Evolutionary conservation across 1,140 invertebrate species (phyloP).

Genomic region (Triops cancriformis): DNA sequence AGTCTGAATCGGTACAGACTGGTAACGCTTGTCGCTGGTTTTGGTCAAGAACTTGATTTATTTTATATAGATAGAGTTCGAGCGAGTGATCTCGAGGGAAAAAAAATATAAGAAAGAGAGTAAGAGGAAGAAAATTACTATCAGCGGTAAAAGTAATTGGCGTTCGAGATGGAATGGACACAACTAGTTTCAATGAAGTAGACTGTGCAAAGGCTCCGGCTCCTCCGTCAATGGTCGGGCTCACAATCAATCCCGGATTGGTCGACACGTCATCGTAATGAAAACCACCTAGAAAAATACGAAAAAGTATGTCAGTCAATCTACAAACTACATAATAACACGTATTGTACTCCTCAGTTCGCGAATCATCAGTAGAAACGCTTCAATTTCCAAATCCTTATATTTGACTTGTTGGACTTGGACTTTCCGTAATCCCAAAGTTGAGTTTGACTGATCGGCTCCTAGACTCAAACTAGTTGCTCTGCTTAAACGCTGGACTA

Average conservation of each 20-base stretch:
- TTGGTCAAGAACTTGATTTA: too few species aligned
- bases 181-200: conserved; percentile 18
- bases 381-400: conserved; percentile 1
- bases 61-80: too few species aligned
- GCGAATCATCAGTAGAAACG: background rate
- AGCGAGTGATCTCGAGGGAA: too few species aligned
- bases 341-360: background rate
- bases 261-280: conserved; percentile 15
- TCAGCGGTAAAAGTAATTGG: conserved; percentile 24
- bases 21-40: too few species aligned
- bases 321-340: conserved; percentile 8
- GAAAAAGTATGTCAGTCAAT: background rate
- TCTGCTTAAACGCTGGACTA: background rate
- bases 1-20: too few species aligned
- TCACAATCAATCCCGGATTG: conserved; percentile 24
- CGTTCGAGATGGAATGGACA: conserved; percentile 20
- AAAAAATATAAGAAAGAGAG: conserved; percentile 24
- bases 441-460: too few species aligned
- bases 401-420: conserved; percentile 15
- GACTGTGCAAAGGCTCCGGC: conserved; percentile 14
- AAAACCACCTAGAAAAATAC: conserved; percentile 16
- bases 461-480: background rate
- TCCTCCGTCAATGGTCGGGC: background rate
- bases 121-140: conserved; percentile 14
- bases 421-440: background rate